These are phyloP conservation scores for Caenorhabditis becei DNA, from an alignment of 2,888 invertebrate species.

Conservation along the genomic window DNA sequence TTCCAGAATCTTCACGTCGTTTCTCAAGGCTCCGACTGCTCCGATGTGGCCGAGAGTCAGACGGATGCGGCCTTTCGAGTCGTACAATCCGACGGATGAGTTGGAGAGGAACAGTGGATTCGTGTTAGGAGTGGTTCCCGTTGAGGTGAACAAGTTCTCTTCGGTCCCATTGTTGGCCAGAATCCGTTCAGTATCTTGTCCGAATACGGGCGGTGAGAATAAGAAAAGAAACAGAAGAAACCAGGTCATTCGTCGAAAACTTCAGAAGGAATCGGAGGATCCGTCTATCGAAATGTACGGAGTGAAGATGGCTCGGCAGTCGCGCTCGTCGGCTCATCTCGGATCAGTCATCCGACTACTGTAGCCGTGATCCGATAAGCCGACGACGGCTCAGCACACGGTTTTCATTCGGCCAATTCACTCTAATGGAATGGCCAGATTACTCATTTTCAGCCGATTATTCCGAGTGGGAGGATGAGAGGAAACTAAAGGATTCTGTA, in stretches of 20 bases:
- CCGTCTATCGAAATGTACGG: constrained; percentile 24
- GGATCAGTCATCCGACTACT: constrained; percentile 38
- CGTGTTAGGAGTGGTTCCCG: constrained; percentile 46
- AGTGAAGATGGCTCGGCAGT: constrained; percentile 18
- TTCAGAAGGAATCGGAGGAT: background rate
- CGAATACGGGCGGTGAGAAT: background rate
- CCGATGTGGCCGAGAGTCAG: constrained; percentile 79
- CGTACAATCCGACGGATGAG: constrained; percentile 48
- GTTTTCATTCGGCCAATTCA: constrained; percentile 36
- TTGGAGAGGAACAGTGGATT: constrained; percentile 53
- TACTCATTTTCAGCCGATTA: constrained; percentile 30
- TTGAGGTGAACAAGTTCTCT: constrained; percentile 27
- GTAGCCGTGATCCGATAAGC: constrained; percentile 52
- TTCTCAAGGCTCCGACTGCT: constrained; percentile 78
- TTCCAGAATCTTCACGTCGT: constrained; percentile 76
- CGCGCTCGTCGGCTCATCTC: constrained; percentile 31
- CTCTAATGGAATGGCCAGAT: constrained; percentile 42
- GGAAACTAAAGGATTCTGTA: constrained; percentile 11
- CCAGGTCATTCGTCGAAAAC: background rate
- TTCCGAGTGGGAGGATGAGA: constrained; percentile 21
- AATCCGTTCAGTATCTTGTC: constrained; percentile 54
- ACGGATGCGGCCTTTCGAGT: constrained; percentile 64
- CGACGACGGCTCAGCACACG: constrained; percentile 16
- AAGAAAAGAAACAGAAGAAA: constrained; percentile 21
- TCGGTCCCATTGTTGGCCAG: constrained; percentile 54